Evolutionary conservation across 30 jellyfish, hydroid and myxozoan genomes (phyloP).

Genomic region (Chironex yamaguchii): DNA sequence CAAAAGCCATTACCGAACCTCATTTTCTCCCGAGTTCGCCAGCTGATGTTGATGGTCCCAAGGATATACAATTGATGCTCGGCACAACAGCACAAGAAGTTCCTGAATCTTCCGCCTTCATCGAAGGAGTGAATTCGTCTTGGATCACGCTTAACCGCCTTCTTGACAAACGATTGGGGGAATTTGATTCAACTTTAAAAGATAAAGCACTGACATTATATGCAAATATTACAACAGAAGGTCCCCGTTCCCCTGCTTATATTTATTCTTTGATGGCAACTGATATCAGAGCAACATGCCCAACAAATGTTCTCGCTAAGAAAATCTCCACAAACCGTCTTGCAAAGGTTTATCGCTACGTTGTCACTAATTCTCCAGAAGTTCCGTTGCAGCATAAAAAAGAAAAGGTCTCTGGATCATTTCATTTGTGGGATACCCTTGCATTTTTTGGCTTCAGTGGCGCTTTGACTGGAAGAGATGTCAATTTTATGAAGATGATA

Average conservation of each 20-base stretch:
- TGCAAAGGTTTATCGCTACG: constrained; percentile 41
- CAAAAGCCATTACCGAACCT: constrained; percentile 29
- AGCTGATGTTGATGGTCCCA: background rate
- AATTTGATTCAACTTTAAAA: background rate
- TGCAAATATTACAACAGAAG: background rate
- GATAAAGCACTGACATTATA: background rate
- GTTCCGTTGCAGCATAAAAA: background rate
- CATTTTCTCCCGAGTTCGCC: constrained; percentile 22
- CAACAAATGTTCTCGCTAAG: constrained; percentile 13
- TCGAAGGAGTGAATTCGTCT: background rate
- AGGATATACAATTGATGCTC: background rate
- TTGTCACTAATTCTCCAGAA: constrained; percentile 32
- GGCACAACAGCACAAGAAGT: constrained; percentile 69
- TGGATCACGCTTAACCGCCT: background rate
- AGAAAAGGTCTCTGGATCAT: constrained; percentile 1
- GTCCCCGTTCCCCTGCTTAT: background rate
- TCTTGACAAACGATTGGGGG: background rate
- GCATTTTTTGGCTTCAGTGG: constrained; percentile 66
- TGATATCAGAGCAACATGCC: constrained; percentile 72
- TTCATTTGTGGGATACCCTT: constrained; percentile 45
- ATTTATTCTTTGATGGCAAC: constrained; percentile 6
- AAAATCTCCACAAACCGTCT: constrained; percentile 6
- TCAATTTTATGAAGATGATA: constrained; percentile 28
- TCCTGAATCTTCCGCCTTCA: background rate
- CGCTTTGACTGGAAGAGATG: constrained; percentile 3